Evolutionary conservation across 2,797 vertebrate species (phyloP), one percentile per base, ranked within the genome.

Genomic region (Spheniscus humboldti): DNA sequence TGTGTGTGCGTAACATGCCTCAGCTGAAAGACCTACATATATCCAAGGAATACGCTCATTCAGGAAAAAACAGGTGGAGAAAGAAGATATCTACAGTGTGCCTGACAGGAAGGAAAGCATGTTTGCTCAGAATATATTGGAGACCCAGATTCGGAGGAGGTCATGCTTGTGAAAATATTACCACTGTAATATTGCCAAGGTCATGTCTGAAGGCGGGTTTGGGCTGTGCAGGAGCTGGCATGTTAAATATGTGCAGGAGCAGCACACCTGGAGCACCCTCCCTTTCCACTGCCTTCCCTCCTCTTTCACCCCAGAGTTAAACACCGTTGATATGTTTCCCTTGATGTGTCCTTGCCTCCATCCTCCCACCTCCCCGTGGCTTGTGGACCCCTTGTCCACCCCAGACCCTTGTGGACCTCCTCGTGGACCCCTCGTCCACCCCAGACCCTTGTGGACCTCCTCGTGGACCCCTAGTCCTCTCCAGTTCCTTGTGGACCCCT

Each of bases 81-180:
- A 93, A 74, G 95, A 77, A 96, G 95, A 91, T 88, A 82, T 77
- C 92, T 76, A 3, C 53, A 7, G 94, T 10, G 48, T 33, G 88
- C 28, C 91, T 94, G 93, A 14, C 87, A 85, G 95, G 24, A 75
- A 91, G 94, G 75, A 19, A 3, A 88, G 92, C 10, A 7, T 93
- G 94, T 97, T 97, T 97, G 96, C 93, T 97, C 95, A 96, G 95
- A 85, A 76, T 10, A 67, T 94, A 95, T 96, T 95, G 94, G 33
- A 96, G 95, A 66, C 89, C 94, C 75, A 9, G 92, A 18, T 7
- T 24, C 2, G 35, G 91, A 64, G 91, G 72, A 95, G 96, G 95
- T 96, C 94, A 14, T 0, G 72, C 80, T 31, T 96, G 93, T 85
- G 95, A 94, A 93, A 96, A 96, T 91, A 92, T 94, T 88, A 50